These are phyloP conservation scores for Chelmon rostratus DNA, from an alignment of 2,797 vertebrate species.

Conservation along the genomic window DNA sequence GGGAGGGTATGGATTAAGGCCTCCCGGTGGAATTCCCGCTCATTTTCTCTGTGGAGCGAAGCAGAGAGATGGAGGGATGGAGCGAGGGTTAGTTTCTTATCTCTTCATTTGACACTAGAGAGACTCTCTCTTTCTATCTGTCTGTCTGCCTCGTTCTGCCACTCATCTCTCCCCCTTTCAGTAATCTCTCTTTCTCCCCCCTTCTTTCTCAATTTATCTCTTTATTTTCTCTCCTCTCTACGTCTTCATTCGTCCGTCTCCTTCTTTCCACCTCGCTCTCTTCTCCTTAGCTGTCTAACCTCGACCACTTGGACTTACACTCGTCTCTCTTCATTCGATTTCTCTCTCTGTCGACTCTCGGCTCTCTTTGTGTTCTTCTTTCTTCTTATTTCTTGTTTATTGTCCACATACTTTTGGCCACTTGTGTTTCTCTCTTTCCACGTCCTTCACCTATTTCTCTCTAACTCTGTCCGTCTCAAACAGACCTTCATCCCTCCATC, in stretches of 20 bases:
- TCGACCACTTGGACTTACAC: neutral
- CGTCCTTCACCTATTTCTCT: neutral
- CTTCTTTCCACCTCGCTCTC: neutral
- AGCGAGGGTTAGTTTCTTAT: slow-evolving; percentile 71
- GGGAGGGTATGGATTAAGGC: slow-evolving; percentile 65
- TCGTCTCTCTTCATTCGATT: slow-evolving; percentile 2
- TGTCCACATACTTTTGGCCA: neutral
- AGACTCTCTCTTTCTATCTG: slow-evolving; percentile 35
- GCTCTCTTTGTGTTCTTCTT: neutral
- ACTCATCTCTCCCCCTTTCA: slow-evolving; percentile 9
- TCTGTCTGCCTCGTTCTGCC: slow-evolving; percentile 28
- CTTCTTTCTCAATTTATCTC: slow-evolving; percentile 37
- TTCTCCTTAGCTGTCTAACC: slow-evolving; percentile 8
- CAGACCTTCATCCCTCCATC: slow-evolving; percentile 2
- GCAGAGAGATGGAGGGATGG: slow-evolving; percentile 55
- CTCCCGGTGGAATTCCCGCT: slow-evolving; percentile 68
- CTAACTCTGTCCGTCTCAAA: neutral
- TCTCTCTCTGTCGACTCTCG: neutral
- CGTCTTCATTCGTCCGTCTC: neutral
- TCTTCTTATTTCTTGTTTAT: no score
- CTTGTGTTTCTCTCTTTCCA: neutral
- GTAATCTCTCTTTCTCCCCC: slow-evolving; percentile 30
- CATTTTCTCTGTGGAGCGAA: slow-evolving; percentile 73
- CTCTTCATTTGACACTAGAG: slow-evolving; percentile 71
- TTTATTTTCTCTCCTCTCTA: slow-evolving; percentile 35